These are phyloP conservation scores for Caenorhabditis brenneri DNA, from an alignment of 1,140 invertebrate species.

Conservation along the genomic window DNA sequence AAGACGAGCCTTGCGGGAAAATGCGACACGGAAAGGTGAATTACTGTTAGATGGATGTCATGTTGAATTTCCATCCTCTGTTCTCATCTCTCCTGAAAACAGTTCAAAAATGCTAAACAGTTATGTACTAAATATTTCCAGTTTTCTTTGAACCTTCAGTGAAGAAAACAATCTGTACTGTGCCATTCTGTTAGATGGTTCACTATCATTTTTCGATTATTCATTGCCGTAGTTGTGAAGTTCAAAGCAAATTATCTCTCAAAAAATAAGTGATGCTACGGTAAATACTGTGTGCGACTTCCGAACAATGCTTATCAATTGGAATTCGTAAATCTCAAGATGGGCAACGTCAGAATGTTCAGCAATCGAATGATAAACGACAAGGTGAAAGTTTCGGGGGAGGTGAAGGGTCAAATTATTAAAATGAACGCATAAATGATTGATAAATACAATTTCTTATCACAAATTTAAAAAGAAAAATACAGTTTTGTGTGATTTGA, in stretches of 20 bases:
- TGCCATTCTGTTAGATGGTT: no score
- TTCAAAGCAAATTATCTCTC: no score
- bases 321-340: neutral
- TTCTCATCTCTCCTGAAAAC: neutral
- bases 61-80: neutral
- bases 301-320: neutral
- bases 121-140: no score
- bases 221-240: no score
- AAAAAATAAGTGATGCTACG: no score
- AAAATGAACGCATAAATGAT: constrained; percentile 14
- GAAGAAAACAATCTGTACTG: no score
- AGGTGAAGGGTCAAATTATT: constrained; percentile 18
- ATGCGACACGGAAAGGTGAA: no score
- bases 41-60: neutral
- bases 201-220: no score
- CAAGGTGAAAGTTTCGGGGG: neutral
- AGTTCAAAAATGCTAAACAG: no score
- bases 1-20: neutral
- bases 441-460: neutral
- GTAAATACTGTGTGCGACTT: no score
- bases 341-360: neutral
- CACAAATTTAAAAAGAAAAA: neutral
- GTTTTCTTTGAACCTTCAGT: no score
- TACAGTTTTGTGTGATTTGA: no score
- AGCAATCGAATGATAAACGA: neutral